Evolutionary conservation across 2,113 vertebrate genomes (phyloP), one percentile per base, ranked within the genome.

Genomic region (Chaetops frenatus): DNA sequence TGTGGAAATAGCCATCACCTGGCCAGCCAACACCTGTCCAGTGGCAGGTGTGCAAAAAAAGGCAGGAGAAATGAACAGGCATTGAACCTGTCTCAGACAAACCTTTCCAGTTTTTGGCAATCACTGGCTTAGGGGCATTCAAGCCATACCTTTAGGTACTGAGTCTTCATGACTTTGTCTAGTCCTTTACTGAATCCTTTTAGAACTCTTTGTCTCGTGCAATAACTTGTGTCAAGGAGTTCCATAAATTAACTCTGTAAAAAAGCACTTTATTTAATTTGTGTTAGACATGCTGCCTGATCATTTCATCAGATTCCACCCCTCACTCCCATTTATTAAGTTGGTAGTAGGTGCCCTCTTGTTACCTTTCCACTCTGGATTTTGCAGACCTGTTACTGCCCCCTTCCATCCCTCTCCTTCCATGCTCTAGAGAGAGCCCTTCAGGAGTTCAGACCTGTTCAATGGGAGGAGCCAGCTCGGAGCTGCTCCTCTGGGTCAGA

Each of bases 231-330:
- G 88, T 92, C 82, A 90, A 94, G 88, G 80, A 90, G 76, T 86
- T 92, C 83, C 51, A 81, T 94, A 93, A 96, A 96, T 94, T 73
- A 78, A 58, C 92, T 51, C 42, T 93, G 76, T 95, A 92, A 94
- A 90, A 93, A 94, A 88, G 74, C 90, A 92, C 92, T 96, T 92
- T 96, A 86, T 95, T 91, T 96, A 92, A 96, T 96, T 95, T 93
- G 73, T 90, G 92, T 88, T 77, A 93, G 90, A 86, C 60, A 18
- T 62, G 82, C 80, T 88, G 91, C 60, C 72, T 74, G 95, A 86
- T 83, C 60, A 21, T 88, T 94, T 83, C 40, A 94, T 92, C 94
- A 51, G 6, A 86, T 92, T 95, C 76, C 24, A 56, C 36, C 60
- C 42, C 47, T 88, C 58, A 29, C 33, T 12, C 48, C 38, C 80